Conservation (phyloP, 1,140 invertebrate species). For the Drosophila pruinosa region DNA sequence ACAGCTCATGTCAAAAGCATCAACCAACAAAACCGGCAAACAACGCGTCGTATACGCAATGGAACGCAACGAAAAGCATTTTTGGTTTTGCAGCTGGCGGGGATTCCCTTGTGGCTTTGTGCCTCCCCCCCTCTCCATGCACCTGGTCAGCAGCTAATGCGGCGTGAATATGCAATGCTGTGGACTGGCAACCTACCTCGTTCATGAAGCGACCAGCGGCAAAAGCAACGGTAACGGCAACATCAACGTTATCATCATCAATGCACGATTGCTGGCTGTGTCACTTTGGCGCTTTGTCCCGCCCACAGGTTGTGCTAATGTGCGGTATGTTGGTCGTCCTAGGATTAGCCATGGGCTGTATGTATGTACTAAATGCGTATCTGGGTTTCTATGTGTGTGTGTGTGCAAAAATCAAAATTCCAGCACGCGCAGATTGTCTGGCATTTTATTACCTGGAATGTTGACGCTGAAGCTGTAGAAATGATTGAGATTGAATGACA, state of each 20-base stretch:
- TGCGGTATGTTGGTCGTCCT: slow-evolving; percentile 66
- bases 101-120: not conserved
- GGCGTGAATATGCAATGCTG: slow-evolving; percentile 72
- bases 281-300: not conserved
- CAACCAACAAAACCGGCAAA: slow-evolving; percentile 60
- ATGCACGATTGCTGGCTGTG: slow-evolving; percentile 59
- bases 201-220: slow-evolving; percentile 27
- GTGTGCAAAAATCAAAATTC: slow-evolving; percentile 72
- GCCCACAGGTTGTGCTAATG: slow-evolving; percentile 57
- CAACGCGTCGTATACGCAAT: slow-evolving; percentile 46
- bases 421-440: slow-evolving; percentile 75
- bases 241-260: slow-evolving; percentile 70
- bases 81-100: slow-evolving; percentile 13
- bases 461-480: slow-evolving; percentile 61
- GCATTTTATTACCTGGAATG: slow-evolving; percentile 77
- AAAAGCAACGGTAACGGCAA: not conserved
- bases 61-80: slow-evolving; percentile 20
- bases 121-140: not conserved
- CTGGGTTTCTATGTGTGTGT: too few species aligned
- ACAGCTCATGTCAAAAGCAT: slow-evolving; percentile 76
- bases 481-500: slow-evolving; percentile 78
- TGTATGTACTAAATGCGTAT: too few species aligned
- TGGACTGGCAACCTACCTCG: slow-evolving; percentile 21
- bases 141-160: slow-evolving; percentile 61
- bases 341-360: slow-evolving; percentile 57